Percentiles rank a stretch among this genome's conserved stretches.
Evolutionary conservation across 2,113 vertebrate genomes (phyloP).

Genomic region (Apistogramma diplotaenia): DNA sequence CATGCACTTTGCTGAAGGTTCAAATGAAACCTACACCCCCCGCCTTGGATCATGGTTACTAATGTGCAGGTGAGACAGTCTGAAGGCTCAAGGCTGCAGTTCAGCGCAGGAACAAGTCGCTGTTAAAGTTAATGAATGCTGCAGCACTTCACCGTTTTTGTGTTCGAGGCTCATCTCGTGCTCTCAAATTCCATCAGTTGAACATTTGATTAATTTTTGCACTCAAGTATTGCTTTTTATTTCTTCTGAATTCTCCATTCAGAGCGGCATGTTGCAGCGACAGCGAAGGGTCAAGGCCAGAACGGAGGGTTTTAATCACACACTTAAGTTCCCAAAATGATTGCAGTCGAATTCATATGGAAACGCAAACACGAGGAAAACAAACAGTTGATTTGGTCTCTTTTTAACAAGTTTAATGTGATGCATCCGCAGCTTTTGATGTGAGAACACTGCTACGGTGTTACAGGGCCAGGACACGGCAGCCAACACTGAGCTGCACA

Average conservation of each 20-base stretch:
- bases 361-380: background rate
- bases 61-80: background rate
- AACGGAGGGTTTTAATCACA: background rate
- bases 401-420: background rate
- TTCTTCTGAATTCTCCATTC: conserved; percentile 7
- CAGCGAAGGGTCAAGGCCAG: background rate
- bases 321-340: background rate
- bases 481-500: background rate
- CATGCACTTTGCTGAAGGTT: background rate
- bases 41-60: background rate
- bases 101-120: background rate
- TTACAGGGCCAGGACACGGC: background rate
- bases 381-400: too few relatives aligned
- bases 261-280: background rate
- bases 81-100: conserved; percentile 46
- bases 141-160: background rate
- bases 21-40: background rate
- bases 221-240: conserved; percentile 5
- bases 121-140: background rate
- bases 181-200: conserved; percentile 7
- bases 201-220: conserved; percentile 34
- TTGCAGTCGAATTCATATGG: background rate
- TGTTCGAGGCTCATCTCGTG: background rate
- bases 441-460: background rate
- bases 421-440: background rate